phyloP scores from a whole-genome alignment of 2,797 vertebrate genomes.

The Clangula hyemalis region DNA sequence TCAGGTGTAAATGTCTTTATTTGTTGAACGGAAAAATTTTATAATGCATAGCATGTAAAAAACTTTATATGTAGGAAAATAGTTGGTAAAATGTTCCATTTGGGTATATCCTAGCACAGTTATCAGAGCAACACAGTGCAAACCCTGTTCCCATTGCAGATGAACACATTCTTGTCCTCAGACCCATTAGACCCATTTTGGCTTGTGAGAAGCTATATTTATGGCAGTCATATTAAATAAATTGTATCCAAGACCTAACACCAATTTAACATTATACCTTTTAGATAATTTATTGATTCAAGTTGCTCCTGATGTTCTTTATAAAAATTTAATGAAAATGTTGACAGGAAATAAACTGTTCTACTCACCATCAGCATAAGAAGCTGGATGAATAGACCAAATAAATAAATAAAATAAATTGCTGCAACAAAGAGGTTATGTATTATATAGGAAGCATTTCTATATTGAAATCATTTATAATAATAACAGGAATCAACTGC shows the following conservation, averaged over 20 bases:
- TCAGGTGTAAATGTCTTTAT: background rate
- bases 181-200: background rate
- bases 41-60: background rate
- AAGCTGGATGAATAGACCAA: background rate
- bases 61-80: fast-evolving
- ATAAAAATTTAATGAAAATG: slow-evolving; percentile 10
- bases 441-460: background rate
- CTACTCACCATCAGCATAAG: background rate
- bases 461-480: background rate
- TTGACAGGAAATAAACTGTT: background rate
- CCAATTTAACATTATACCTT: slow-evolving; percentile 31
- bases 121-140: background rate
- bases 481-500: slow-evolving; percentile 30
- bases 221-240: slow-evolving; percentile 18
- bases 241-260: background rate
- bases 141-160: background rate
- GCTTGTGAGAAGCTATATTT: background rate
- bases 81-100: background rate
- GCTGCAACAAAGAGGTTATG: background rate
- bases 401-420: slow-evolving; percentile 39
- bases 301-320: slow-evolving; percentile 23
- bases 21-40: background rate
- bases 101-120: background rate
- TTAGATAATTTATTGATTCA: slow-evolving; percentile 47
- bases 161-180: background rate